phyloP scores from a whole-genome alignment of 2,113 vertebrate species.

The Apteryx owenii region DNA sequence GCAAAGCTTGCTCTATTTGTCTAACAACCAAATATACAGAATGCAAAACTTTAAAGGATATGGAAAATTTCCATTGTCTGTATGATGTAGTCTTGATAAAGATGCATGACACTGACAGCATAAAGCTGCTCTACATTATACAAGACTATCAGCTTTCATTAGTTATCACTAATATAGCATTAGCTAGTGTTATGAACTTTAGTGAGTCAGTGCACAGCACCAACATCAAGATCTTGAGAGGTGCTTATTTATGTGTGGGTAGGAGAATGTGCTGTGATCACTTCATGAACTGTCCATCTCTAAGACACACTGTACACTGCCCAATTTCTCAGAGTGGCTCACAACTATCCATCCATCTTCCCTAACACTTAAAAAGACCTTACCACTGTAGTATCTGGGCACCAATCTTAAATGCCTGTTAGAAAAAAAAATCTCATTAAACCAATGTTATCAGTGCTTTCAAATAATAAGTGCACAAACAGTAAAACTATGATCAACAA shows the following conservation, averaged over 20 bases:
- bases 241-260: background rate
- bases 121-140: conserved; percentile 14
- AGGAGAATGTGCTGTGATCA: background rate
- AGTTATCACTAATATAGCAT: background rate
- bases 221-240: background rate
- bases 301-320: background rate
- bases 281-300: background rate
- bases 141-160: conserved; percentile 9
- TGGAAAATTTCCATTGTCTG: conserved; percentile 81
- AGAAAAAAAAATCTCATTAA: conserved; percentile 56
- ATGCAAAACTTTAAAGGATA: conserved; percentile 82
- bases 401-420: conserved; percentile 46
- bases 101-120: conserved; percentile 65
- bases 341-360: conserved; percentile 8
- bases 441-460: conserved; percentile 50
- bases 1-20: conserved; percentile 87
- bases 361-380: conserved; percentile 6
- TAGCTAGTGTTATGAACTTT: conserved; percentile 4
- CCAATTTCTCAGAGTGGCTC: background rate
- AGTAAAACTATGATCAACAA: conserved; percentile 46
- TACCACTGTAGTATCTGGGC: conserved; percentile 6
- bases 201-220: conserved; percentile 20
- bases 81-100: conserved; percentile 71
- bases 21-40: conserved; percentile 86
- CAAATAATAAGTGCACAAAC: conserved; percentile 56